A percentile compares a stretch with the other conserved stretches of the same genome.
These are phyloP conservation scores for Pycnonotus jocosus DNA, from an alignment of 2,113 vertebrate species.

Conservation along the genomic window DNA sequence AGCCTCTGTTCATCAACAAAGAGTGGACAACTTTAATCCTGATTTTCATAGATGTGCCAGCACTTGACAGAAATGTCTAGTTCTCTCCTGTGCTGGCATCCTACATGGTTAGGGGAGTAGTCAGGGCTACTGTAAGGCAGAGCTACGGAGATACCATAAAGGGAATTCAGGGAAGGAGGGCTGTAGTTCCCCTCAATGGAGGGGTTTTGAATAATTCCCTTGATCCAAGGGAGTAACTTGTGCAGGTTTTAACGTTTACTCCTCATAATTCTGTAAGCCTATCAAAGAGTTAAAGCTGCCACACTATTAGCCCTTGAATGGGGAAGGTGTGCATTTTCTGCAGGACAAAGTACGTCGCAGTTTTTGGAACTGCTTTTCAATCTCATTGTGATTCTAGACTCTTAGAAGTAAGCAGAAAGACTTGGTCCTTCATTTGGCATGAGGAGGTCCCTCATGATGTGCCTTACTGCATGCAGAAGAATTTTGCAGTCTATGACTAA, in stretches of 20 bases:
- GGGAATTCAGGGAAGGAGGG: neutral
- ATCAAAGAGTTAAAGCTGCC: neutral
- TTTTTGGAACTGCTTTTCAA: neutral
- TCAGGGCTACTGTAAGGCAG: neutral
- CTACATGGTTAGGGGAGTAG: neutral
- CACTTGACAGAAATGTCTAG: neutral
- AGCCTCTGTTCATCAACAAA: neutral
- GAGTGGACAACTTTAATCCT: neutral
- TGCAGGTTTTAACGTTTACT: neutral
- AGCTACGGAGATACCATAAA: neutral
- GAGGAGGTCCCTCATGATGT: neutral
- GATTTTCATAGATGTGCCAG: neutral
- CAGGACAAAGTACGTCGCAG: rapidly evolving
- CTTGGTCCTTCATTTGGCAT: neutral
- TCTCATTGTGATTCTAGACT: neutral
- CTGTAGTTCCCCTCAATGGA: neutral
- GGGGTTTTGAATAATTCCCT: neutral
- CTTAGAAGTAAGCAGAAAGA: neutral
- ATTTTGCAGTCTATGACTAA: neutral
- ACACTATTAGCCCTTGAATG: neutral
- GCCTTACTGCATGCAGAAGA: neutral
- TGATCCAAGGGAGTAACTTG: neutral
- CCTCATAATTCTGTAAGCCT: neutral
- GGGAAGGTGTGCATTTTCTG: neutral
- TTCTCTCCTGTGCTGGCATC: neutral